Percentiles rank a stretch among this genome's conserved stretches.
Evolutionary conservation across 2,888 invertebrate genomes (phyloP).

Genomic region (Rhorus exstirpatorius): DNA sequence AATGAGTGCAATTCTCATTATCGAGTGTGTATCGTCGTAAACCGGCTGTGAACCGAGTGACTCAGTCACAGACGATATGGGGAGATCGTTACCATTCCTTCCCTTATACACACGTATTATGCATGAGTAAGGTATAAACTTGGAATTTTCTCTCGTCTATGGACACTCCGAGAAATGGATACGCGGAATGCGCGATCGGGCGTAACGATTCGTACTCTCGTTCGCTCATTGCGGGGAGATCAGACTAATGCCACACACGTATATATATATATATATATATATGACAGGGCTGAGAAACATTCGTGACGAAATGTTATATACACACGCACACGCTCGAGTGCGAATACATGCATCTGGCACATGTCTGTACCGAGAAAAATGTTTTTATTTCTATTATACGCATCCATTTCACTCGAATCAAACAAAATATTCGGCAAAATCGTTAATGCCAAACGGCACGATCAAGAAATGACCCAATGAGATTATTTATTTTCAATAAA

Average conservation of each 20-base stretch:
- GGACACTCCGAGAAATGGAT: slow-evolving; percentile 60
- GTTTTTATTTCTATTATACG: slow-evolving; percentile 1
- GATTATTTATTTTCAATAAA: no score
- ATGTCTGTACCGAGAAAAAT: slow-evolving; percentile 14
- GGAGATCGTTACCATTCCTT: slow-evolving; percentile 60
- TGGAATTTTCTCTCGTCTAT: slow-evolving; percentile 47
- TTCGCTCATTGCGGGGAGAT: slow-evolving; percentile 45
- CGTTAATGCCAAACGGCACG: no score
- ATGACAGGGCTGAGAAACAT: slow-evolving; percentile 23
- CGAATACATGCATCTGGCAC: slow-evolving; percentile 30
- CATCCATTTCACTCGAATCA: slow-evolving; percentile 14
- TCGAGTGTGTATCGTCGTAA: slow-evolving; percentile 42
- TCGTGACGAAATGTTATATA: slow-evolving; percentile 42
- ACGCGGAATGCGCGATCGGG: slow-evolving; percentile 65
- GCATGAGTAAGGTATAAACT: slow-evolving; percentile 9
- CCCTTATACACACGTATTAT: slow-evolving; percentile 37
- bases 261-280: no score
- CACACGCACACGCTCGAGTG: neutral
- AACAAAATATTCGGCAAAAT: no score
- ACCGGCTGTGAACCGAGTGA: slow-evolving; percentile 44
- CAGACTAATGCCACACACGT: slow-evolving; percentile 8
- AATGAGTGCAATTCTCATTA: slow-evolving; percentile 48
- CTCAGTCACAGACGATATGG: slow-evolving; percentile 26
- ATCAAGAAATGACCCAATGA: neutral
- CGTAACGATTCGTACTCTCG: slow-evolving; percentile 58